phyloP scores from a whole-genome alignment of 2,888 invertebrate species.

The Caenorhabditis uteleia region DNA sequence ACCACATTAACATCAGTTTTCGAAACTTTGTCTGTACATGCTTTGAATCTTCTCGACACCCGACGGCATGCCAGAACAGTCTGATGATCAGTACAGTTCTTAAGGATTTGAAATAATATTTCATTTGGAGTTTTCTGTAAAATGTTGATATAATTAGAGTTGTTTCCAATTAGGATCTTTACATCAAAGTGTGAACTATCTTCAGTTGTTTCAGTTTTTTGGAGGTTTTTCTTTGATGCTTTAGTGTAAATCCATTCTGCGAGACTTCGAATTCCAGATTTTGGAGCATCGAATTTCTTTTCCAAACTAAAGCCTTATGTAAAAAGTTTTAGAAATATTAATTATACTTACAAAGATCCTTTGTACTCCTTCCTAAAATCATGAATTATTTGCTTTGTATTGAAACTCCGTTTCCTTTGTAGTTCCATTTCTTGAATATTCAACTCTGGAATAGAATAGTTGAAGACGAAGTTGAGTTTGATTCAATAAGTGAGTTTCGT shows the following conservation, averaged over 20 bases:
- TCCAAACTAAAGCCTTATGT: constrained; percentile 32
- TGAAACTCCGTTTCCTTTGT: constrained; percentile 39
- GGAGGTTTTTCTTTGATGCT: constrained; percentile 7
- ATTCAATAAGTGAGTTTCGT: no score
- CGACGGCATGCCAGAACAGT: constrained; percentile 19
- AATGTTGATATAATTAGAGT: background rate
- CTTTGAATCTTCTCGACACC: constrained; percentile 36
- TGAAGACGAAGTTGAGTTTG: no score
- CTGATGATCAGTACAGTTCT: constrained; percentile 16
- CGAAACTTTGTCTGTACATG: constrained; percentile 24
- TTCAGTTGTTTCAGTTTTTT: background rate
- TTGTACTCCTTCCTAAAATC: constrained; percentile 50
- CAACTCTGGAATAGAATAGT: no score
- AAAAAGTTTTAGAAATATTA: background rate
- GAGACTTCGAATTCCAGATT: constrained; percentile 12
- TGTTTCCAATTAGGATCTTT: constrained; percentile 2
- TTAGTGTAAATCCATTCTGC: constrained; percentile 38
- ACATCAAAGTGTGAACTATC: constrained; percentile 27
- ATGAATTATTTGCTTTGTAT: constrained; percentile 17
- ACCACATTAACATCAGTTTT: constrained; percentile 15
- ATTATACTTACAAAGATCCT: constrained; percentile 45
- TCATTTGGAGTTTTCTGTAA: constrained; percentile 50
- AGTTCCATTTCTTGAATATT: constrained; percentile 16
- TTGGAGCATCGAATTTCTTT: constrained; percentile 25
- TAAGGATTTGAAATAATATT: constrained; percentile 35